These are phyloP conservation scores for Macroglossus sobrinus DNA, from an alignment of 2,113 vertebrate species.

Conservation along the genomic window DNA sequence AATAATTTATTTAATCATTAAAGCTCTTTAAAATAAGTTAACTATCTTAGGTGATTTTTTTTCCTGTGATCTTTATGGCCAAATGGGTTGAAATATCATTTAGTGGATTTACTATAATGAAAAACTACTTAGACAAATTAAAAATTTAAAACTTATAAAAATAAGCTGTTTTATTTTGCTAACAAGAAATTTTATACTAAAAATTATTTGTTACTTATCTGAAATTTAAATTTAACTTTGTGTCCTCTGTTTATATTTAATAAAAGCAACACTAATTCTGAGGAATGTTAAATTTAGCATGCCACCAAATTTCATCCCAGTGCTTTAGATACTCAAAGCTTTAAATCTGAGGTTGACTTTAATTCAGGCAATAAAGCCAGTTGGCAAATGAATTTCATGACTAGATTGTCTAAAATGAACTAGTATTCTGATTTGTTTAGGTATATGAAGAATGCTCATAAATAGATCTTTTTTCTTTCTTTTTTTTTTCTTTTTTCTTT, in stretches of 20 bases:
- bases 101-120: neutral
- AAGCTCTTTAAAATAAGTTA: neutral
- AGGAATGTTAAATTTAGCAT: neutral
- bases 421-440: neutral
- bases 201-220: neutral
- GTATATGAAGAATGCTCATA: neutral
- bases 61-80: neutral
- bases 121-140: neutral
- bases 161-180: neutral
- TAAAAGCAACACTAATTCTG: neutral
- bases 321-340: neutral
- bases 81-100: neutral
- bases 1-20: neutral
- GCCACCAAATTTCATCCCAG: neutral
- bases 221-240: neutral
- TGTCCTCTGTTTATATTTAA: neutral
- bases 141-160: neutral
- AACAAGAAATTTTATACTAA: neutral
- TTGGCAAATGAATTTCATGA: neutral
- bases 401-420: neutral
- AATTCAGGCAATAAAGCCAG: neutral
- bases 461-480: neutral
- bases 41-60: neutral
- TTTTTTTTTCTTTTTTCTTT: no score
- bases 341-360: neutral